A percentile compares a stretch with the other conserved stretches of the same genome.
These are phyloP conservation scores for Toxonevra muliebris DNA, from an alignment of 2,888 invertebrate species.

Conservation along the genomic window DNA sequence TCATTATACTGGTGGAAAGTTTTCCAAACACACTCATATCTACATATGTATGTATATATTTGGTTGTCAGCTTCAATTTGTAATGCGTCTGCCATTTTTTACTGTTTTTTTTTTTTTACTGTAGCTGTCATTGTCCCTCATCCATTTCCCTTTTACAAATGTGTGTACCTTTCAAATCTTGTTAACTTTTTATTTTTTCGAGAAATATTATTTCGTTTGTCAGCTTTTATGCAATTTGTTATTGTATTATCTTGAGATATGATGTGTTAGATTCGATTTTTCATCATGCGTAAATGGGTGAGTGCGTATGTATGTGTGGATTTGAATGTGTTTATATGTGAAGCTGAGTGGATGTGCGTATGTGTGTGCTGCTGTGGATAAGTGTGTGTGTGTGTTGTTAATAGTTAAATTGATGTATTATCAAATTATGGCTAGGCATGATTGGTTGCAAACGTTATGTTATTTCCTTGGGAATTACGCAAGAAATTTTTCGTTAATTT, in stretches of 20 bases:
- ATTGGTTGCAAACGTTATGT: too few relatives aligned
- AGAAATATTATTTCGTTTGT: neutral
- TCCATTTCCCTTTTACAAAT: neutral
- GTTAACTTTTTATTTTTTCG: neutral
- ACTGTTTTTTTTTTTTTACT: neutral
- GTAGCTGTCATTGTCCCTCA: neutral
- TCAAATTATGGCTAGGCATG: too few relatives aligned
- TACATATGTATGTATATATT: neutral
- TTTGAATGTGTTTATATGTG: too few relatives aligned
- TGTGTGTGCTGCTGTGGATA: neutral
- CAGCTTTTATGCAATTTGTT: neutral
- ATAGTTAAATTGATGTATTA: too few relatives aligned
- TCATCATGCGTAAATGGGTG: neutral
- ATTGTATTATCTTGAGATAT: conserved; percentile 3
- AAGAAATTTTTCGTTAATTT: too few relatives aligned
- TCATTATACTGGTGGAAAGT: too few relatives aligned
- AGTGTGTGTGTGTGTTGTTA: neutral
- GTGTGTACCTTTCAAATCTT: too few relatives aligned
- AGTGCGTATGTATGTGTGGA: neutral
- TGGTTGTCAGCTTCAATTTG: conserved; percentile 36
- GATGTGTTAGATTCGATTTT: neutral
- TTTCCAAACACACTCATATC: neutral
- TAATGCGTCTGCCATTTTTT: conserved; percentile 8
- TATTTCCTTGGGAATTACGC: too few relatives aligned
- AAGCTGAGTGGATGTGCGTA: neutral